These are phyloP conservation scores for Copsychus sechellarum DNA, from an alignment of 2,113 vertebrate species.

Conservation along the genomic window DNA sequence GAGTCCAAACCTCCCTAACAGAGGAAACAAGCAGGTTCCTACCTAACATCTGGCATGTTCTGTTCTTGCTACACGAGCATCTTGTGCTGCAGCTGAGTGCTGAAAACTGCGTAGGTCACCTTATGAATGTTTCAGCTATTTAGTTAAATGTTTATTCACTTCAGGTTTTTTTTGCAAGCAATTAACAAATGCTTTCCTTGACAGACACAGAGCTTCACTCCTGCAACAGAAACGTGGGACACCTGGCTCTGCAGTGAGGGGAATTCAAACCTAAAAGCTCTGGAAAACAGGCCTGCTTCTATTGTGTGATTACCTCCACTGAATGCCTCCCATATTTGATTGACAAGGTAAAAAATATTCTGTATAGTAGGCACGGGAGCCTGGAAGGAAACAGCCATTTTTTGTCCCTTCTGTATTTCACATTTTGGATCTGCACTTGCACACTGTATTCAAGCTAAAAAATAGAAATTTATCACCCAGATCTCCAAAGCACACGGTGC, in stretches of 20 bases:
- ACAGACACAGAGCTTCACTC: neutral
- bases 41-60: constrained; percentile 6
- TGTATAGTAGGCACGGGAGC: neutral
- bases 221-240: neutral
- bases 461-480: neutral
- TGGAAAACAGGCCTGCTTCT: neutral
- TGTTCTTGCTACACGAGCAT: neutral
- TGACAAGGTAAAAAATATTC: neutral
- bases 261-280: neutral
- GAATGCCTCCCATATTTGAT: neutral
- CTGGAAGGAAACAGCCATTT: neutral
- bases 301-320: neutral
- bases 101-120: neutral
- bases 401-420: neutral
- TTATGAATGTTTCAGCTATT: constrained; percentile 35
- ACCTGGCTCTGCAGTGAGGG: neutral
- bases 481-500: neutral
- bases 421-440: neutral
- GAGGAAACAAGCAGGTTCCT: neutral
- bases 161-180: neutral
- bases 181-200: neutral
- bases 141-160: constrained; percentile 40
- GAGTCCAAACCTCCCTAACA: neutral
- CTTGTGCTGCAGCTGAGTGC: constrained; percentile 23
- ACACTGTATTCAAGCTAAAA: neutral